Evolutionary conservation across 2,888 invertebrate genomes (phyloP).

Genomic region (Epistrophe grossulariae): DNA sequence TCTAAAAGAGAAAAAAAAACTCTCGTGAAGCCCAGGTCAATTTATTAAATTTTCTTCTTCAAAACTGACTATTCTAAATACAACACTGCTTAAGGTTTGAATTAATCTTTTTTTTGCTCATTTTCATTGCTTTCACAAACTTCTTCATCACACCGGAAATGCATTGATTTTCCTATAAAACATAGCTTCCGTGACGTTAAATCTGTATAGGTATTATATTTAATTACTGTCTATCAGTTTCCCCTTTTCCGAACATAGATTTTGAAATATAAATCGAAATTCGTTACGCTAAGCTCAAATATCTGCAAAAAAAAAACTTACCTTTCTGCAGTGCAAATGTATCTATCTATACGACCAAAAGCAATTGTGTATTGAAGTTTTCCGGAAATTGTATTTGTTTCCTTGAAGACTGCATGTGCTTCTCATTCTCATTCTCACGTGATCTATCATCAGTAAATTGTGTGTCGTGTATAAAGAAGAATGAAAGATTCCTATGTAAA

Average conservation of each 20-base stretch:
- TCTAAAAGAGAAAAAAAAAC: no score
- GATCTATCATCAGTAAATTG: slow-evolving; percentile 70
- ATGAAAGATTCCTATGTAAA: slow-evolving; percentile 19
- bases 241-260: slow-evolving; percentile 35
- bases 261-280: slow-evolving; percentile 42
- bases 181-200: slow-evolving; percentile 57
- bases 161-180: slow-evolving; percentile 54
- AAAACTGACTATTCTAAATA: no score
- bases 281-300: slow-evolving; percentile 9
- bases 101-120: no score
- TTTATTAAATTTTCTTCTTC: no score
- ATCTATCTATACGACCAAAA: slow-evolving; percentile 23
- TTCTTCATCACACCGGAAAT: slow-evolving; percentile 29
- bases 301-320: slow-evolving; percentile 15
- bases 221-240: slow-evolving; percentile 72
- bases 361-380: slow-evolving; percentile 75
- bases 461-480: slow-evolving; percentile 39
- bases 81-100: no score
- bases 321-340: slow-evolving; percentile 46
- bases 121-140: neutral
- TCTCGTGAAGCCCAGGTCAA: no score
- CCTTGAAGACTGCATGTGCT: slow-evolving; percentile 69
- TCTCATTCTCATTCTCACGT: slow-evolving; percentile 62
- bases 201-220: slow-evolving; percentile 57
- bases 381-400: slow-evolving; percentile 78